Conservation (phyloP, 1,140 invertebrate genomes). For the Drosophila serrata region DNA sequence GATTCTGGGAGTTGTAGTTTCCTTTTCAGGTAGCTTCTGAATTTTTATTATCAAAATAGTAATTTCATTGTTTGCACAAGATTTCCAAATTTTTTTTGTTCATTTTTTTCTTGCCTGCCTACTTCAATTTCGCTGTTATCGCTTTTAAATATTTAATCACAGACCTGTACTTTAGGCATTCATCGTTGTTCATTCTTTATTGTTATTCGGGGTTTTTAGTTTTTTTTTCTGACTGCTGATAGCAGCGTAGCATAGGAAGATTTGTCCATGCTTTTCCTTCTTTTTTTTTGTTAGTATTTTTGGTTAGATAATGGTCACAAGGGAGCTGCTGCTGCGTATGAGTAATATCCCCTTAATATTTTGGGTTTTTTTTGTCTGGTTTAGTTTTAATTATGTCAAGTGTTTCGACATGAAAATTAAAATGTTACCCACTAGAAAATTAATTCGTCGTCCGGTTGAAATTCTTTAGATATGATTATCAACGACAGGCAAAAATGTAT, state of each 20-base stretch:
- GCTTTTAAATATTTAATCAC: slow-evolving; percentile 84
- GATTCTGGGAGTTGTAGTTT: slow-evolving; percentile 45
- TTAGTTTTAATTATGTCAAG: slow-evolving; percentile 76
- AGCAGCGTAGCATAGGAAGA: slow-evolving; percentile 28
- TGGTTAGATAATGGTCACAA: slow-evolving; percentile 42
- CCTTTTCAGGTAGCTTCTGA: slow-evolving; percentile 78
- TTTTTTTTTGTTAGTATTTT: too few relatives aligned
- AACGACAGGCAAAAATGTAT: background rate
- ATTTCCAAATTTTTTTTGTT: slow-evolving; percentile 63
- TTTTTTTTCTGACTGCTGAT: slow-evolving; percentile 38
- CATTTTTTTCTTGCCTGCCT: background rate
- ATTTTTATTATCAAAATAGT: slow-evolving; percentile 84
- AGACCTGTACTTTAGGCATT: slow-evolving; percentile 72
- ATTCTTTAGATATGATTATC: slow-evolving; percentile 42
- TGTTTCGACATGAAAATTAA: slow-evolving; percentile 80
- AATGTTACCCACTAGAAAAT: slow-evolving; percentile 60
- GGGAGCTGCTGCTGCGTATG: slow-evolving; percentile 56
- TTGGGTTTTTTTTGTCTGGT: background rate
- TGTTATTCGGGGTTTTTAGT: slow-evolving; percentile 39
- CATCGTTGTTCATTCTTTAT: slow-evolving; percentile 53
- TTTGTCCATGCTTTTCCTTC: slow-evolving; percentile 22
- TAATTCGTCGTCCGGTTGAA: slow-evolving; percentile 19
- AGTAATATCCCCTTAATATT: slow-evolving; percentile 47
- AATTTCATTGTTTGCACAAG: slow-evolving; percentile 82
- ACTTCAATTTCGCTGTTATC: slow-evolving; percentile 75